Conservation (phyloP, 2,888 invertebrate species). For the Leucoma salicis region DNA sequence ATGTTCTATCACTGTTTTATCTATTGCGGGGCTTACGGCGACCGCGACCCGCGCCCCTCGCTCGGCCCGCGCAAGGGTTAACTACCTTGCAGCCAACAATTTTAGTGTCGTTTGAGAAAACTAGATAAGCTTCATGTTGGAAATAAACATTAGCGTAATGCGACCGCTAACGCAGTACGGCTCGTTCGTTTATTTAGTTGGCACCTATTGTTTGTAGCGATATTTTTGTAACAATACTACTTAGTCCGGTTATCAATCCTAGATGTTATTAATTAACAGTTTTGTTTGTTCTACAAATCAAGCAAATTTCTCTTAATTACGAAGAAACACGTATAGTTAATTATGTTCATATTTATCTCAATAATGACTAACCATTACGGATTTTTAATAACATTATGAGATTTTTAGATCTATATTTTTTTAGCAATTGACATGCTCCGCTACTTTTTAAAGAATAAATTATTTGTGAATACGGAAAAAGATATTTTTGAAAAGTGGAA, state of each 20-base stretch:
- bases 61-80: conserved; percentile 68
- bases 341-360: too few species aligned
- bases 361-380: too few species aligned
- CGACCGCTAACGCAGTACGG: conserved; percentile 59
- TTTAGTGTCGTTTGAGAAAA: conserved; percentile 74
- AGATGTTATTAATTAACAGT: conserved; percentile 2
- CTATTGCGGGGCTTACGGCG: conserved; percentile 76
- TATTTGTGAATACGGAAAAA: too few species aligned
- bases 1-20: conserved; percentile 84
- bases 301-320: too few species aligned
- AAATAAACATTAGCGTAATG: conserved; percentile 75
- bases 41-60: conserved; percentile 52
- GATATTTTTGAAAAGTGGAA: too few species aligned
- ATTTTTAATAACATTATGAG: too few species aligned
- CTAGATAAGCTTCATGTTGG: conserved; percentile 71
- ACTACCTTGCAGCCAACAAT: conserved; percentile 76
- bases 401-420: too few species aligned
- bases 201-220: conserved; percentile 22
- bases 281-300: neutral
- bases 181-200: conserved; percentile 40
- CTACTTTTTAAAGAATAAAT: too few species aligned
- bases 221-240: conserved; percentile 20
- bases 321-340: too few species aligned
- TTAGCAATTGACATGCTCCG: too few species aligned
- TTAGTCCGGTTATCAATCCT: neutral